These are phyloP conservation scores for Poecilus cupreus DNA, from an alignment of 2,888 invertebrate genomes.

Conservation along the genomic window DNA sequence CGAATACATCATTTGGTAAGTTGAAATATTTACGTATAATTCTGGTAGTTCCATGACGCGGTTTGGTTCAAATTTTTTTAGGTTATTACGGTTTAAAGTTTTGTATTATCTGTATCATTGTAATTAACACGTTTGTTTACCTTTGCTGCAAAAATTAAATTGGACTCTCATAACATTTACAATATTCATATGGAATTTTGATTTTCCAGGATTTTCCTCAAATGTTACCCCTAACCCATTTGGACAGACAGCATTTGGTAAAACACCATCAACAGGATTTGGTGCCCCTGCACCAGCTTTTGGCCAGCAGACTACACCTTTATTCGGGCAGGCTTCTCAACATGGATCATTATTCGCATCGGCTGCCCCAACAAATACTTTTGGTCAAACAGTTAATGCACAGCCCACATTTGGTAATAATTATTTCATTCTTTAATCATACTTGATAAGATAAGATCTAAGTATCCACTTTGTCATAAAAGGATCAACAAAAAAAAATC, in stretches of 20 bases:
- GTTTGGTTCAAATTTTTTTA: not conserved
- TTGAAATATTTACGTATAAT: not conserved
- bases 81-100: not conserved
- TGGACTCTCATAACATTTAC: too few relatives aligned
- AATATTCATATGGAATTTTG: too few relatives aligned
- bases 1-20: constrained; percentile 51
- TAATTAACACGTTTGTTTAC: too few relatives aligned
- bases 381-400: constrained; percentile 79
- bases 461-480: too few relatives aligned
- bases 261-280: constrained; percentile 77
- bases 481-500: too few relatives aligned
- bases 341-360: constrained; percentile 79
- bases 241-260: constrained; percentile 73
- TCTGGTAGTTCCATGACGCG: not conserved
- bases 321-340: constrained; percentile 76
- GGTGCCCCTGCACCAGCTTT: constrained; percentile 82
- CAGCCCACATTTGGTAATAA: constrained; percentile 69
- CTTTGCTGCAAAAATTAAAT: too few relatives aligned
- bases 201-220: constrained; percentile 48
- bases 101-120: not conserved
- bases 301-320: constrained; percentile 76
- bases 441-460: too few relatives aligned
- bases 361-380: constrained; percentile 77
- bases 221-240: constrained; percentile 63
- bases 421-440: too few relatives aligned